Percentiles rank a stretch among this genome's conserved stretches.
These are phyloP conservation scores for Nesogale talazaci DNA, from an alignment of 2,113 vertebrate species.

Conservation along the genomic window DNA sequence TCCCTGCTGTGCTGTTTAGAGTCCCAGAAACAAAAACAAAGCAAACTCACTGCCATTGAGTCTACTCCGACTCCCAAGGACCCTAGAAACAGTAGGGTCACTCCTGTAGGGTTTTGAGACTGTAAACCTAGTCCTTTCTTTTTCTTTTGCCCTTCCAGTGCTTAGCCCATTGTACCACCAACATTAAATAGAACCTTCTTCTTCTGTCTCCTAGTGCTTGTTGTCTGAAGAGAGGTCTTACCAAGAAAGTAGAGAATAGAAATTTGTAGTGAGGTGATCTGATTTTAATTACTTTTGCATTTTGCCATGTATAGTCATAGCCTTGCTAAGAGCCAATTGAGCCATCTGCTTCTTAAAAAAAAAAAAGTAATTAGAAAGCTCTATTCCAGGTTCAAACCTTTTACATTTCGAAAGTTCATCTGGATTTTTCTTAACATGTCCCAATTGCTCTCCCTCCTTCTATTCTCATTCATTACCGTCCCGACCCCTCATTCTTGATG, in stretches of 20 bases:
- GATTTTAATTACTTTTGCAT: not conserved
- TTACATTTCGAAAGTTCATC: not conserved
- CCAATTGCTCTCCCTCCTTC: not conserved
- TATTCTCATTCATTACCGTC: not conserved
- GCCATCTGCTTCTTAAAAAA: not conserved
- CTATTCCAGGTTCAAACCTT: not conserved
- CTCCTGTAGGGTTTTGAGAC: too few species aligned
- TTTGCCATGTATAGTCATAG: not conserved
- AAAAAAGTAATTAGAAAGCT: not conserved
- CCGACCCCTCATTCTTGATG: not conserved
- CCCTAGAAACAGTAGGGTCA: too few species aligned
- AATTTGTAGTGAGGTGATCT: not conserved
- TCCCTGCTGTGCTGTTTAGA: too few species aligned
- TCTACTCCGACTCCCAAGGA: too few species aligned
- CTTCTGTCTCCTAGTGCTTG: not conserved
- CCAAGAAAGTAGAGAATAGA: not conserved
- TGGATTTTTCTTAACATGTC: not conserved
- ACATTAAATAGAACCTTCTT: not conserved
- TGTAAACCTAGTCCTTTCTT: too few species aligned
- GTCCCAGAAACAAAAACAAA: too few species aligned
- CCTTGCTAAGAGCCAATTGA: not conserved
- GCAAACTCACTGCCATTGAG: too few species aligned
- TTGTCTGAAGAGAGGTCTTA: not conserved
- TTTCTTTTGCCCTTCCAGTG: too few species aligned
- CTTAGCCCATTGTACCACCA: not conserved